Percentiles rank a stretch among this genome's conserved stretches.
These are phyloP conservation scores for Oreotragus oreotragus DNA, from an alignment of 2,113 vertebrate species.

Conservation along the genomic window DNA sequence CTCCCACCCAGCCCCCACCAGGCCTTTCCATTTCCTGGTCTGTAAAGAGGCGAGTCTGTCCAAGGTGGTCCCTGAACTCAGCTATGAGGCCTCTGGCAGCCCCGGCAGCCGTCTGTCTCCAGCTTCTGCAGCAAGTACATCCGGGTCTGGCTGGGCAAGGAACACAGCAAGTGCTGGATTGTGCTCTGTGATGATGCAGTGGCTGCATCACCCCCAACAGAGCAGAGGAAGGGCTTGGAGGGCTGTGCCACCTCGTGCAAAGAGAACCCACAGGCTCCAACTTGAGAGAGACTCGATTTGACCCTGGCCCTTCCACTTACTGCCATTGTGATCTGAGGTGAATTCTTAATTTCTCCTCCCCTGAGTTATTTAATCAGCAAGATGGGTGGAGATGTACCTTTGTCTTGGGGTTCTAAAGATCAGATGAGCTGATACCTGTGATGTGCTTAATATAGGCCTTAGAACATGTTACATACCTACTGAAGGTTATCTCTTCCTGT, in stretches of 20 bases:
- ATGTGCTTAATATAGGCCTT: not conserved
- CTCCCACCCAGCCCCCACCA: not conserved
- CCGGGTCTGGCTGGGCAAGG: not conserved
- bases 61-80: not conserved
- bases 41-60: too few relatives aligned
- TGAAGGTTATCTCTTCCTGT: not conserved
- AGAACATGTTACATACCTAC: not conserved
- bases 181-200: fast-evolving
- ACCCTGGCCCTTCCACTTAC: not conserved
- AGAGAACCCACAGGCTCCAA: not conserved
- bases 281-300: not conserved
- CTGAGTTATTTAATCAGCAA: not conserved
- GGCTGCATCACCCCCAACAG: not conserved
- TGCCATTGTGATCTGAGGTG: not conserved
- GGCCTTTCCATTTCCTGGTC: not conserved
- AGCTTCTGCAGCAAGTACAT: not conserved
- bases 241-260: too few relatives aligned
- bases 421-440: not conserved
- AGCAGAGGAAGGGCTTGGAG: not conserved
- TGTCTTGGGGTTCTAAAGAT: not conserved
- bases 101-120: not conserved
- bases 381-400: not conserved
- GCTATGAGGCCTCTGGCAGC: not conserved
- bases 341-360: not conserved
- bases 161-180: not conserved